Base-by-base conservation (phyloP, 2,888 invertebrate genomes). In the Phengaris alcon region DNA sequence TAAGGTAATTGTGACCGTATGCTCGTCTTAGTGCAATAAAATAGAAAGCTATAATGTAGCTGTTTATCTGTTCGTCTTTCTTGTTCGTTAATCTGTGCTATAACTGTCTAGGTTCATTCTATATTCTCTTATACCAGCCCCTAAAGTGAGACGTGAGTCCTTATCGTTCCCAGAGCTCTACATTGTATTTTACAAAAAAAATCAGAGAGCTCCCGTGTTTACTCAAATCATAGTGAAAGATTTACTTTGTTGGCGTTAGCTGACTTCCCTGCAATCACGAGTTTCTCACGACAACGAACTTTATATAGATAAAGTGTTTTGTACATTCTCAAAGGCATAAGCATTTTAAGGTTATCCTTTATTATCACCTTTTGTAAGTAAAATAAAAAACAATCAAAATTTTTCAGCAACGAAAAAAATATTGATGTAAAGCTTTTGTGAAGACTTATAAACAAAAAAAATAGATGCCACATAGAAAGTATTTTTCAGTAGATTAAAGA, bases 161-260 rank as follows among this genome's bases (percentile, higher is more conserved):
- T 90, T 91, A 91, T 90, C 91, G 88, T 89, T 89, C 89, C 85
- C 82, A 84, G 90, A 90, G 90, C 87, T 89, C 88, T 89, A 89
- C 90, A 87, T 84, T 90, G 89, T 91, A 90, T 90, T 90, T 89
- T 85, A 87, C 85, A 88, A 88, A 90, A 86, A 80, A 89, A 87
- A 85, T 84, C 80, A 79, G 81, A 84, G 82, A 85, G 87, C 80
- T 82, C 85, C 87, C 86, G 86, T 90, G 89, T 89, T 90, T 86
- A 84, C 86, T 89, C 88, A 88, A 88, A 88, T 90, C 83, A 84
- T 86, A 86, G 85, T 85, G 86, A 88, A 83, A 86, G 88, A 88
- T 87, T 89, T 88, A 87, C 84, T 83, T 81, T 85, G 84, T 85
- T 80, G 80, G 81, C 46, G 52, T 69, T 57, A 75, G 75, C 69